Conservation (phyloP, 2,113 vertebrate species). For the Corythornis madagascariensis region DNA sequence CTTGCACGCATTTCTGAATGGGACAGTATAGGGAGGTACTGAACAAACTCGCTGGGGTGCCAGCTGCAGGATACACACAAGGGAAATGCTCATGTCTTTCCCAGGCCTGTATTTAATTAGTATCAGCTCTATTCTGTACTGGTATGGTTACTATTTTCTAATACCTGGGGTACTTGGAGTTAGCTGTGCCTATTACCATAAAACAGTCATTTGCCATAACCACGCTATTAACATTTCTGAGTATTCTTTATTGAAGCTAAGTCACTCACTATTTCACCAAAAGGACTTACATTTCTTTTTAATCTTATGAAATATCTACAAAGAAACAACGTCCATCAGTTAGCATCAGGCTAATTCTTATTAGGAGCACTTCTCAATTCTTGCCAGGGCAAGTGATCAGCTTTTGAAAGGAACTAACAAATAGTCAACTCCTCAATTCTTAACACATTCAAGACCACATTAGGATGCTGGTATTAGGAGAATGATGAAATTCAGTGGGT, state of each 20-base stretch:
- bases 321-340: background rate
- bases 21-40: background rate
- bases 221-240: background rate
- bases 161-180: background rate
- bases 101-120: background rate
- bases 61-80: background rate
- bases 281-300: background rate
- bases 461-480: background rate
- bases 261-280: background rate
- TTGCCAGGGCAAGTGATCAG: background rate
- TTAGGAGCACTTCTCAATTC: background rate
- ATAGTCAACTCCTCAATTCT: background rate
- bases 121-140: background rate
- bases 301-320: background rate
- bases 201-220: background rate
- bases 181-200: background rate
- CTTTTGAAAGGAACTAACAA: background rate
- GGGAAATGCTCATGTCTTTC: background rate
- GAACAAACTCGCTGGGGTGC: rapidly evolving
- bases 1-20: rapidly evolving
- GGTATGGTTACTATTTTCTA: background rate
- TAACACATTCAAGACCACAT: background rate
- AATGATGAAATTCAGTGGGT: background rate
- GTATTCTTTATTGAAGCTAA: background rate
- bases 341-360: background rate